Evolutionary conservation across 1,140 invertebrate genomes (phyloP).

Genomic region (Tetramorium simillimum): DNA sequence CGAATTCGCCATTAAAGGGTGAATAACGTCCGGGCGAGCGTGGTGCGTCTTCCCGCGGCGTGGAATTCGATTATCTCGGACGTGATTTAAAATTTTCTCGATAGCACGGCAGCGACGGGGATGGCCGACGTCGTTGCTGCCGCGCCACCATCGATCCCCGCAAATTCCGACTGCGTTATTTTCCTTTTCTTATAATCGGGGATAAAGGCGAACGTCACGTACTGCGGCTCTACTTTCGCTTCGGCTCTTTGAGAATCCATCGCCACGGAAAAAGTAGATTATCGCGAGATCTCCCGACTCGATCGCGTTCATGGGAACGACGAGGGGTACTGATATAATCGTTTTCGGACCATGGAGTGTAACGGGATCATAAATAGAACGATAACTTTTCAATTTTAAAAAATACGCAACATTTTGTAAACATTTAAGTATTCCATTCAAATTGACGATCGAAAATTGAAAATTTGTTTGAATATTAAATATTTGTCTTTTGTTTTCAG

Average conservation of each 20-base stretch:
- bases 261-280: constrained; percentile 26
- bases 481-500: not conserved
- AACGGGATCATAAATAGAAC: not conserved
- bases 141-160: not conserved
- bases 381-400: not conserved
- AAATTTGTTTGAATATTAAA: not conserved
- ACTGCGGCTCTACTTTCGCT: constrained; percentile 32
- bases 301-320: constrained; percentile 3
- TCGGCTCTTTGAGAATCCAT: not conserved
- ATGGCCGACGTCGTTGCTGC: not conserved
- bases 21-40: constrained; percentile 58
- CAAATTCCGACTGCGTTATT: constrained; percentile 53
- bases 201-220: constrained; percentile 40
- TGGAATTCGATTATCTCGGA: constrained; percentile 65
- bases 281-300: constrained; percentile 23
- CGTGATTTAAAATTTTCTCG: constrained; percentile 70
- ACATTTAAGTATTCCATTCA: not conserved
- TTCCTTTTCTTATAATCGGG: constrained; percentile 4
- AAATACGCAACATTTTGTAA: not conserved
- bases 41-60: constrained; percentile 19
- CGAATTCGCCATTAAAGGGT: constrained; percentile 59
- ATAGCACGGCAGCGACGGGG: constrained; percentile 15
- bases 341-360: not conserved
- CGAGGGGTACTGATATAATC: not conserved
- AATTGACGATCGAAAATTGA: not conserved